Evolutionary conservation across 2,888 invertebrate species (phyloP).

Genomic region (Standfussiana lucernea): DNA sequence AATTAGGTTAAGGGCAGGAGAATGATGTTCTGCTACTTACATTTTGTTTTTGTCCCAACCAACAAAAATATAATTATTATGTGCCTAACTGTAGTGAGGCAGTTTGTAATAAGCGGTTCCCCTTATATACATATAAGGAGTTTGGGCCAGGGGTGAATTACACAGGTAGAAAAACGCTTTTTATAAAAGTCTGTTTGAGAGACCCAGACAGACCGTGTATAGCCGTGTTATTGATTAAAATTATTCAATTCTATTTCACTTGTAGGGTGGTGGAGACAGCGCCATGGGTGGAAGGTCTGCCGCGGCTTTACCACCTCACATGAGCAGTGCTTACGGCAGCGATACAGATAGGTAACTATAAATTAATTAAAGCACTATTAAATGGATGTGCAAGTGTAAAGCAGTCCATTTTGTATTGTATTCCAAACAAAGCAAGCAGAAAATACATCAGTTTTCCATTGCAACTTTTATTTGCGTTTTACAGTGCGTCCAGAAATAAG

Average conservation of each 20-base stretch:
- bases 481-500: slow-evolving; percentile 85
- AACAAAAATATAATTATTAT: not conserved
- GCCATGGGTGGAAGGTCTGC: slow-evolving; percentile 75
- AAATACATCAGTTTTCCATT: not conserved
- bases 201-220: not conserved
- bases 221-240: not conserved
- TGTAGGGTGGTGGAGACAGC: slow-evolving; percentile 82
- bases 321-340: slow-evolving; percentile 84
- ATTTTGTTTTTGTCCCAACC: not conserved
- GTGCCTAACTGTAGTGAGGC: not conserved
- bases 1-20: not conserved
- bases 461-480: slow-evolving; percentile 35
- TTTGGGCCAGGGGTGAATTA: too few relatives aligned
- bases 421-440: too few relatives aligned
- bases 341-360: slow-evolving; percentile 84
- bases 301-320: slow-evolving; percentile 80
- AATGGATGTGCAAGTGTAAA: not conserved
- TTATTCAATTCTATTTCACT: not conserved
- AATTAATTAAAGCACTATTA: not conserved
- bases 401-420: too few relatives aligned
- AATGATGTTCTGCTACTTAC: not conserved
- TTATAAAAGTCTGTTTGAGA: not conserved
- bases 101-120: not conserved
- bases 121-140: too few relatives aligned
- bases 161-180: not conserved